Base-by-base conservation (phyloP, 2,797 vertebrate species). In the Botia kubotai region DNA sequence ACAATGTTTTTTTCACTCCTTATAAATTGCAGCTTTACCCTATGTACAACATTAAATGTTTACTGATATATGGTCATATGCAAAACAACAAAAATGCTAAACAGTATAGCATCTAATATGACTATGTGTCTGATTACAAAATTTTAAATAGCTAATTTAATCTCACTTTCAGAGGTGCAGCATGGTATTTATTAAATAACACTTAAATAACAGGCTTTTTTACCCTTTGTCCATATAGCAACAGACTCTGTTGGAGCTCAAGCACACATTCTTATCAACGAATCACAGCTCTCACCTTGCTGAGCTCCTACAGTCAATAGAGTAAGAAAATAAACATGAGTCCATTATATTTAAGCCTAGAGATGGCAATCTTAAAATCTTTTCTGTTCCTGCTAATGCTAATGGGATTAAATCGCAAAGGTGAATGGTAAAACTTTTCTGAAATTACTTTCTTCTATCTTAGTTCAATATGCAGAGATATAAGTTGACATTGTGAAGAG, bases 231-330 rank as follows among this genome's bases (percentile, higher is more conserved):
- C 39, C 76, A 83, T 55, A 79, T 69, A 66, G 55, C 33, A 79
- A 63, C 55, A 1, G 16, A 69, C 55, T 75, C 68, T 74, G 39
- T 74, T 62, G 78, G 63, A 69, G 81, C 63, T 19, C 43, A 33
- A 57, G 67, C 19, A 73, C 60, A 73, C 81, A 67, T 78, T 79
- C 46, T 74, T 75, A 79, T 75, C 81, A 79, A 39, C 75, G 67
- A 62, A 36, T 19, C 63, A 66, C 75, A 53, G 46, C 63, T 58
- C 75, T 69, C 43, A 68, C 53, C 70, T 69, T 33, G 11, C 53
- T 53, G 16, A 60, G 39, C 29, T 53, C 39, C n/a, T 7, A 17
- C 52, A 33, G 50, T 46, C 11, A 65, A 29, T 17, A 50, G 16
- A 39, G 23, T 14, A n/a, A 17, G 33, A 39, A 39, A 23, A 55